Conservation (phyloP, 1,140 invertebrate genomes). For the Drosophila nikananu region DNA sequence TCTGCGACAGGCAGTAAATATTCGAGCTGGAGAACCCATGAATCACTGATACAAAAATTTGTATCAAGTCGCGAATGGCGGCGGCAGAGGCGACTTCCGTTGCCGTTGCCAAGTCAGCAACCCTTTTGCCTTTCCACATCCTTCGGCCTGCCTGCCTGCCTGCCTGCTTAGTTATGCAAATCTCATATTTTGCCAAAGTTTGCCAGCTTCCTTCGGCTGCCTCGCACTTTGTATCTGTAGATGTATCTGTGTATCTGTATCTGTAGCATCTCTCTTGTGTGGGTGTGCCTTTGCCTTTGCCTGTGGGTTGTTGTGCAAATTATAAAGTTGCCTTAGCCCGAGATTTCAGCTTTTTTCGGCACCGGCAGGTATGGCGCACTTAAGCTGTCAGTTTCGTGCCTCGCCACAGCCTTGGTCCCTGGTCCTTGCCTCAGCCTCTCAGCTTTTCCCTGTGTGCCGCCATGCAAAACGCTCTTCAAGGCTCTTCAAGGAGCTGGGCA, state of each 20-base stretch:
- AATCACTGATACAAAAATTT: constrained; percentile 43
- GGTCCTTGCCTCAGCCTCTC: neutral
- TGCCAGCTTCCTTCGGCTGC: constrained; percentile 17
- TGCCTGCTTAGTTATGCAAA: constrained; percentile 68
- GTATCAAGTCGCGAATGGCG: constrained; percentile 24
- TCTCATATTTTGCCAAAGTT: constrained; percentile 68
- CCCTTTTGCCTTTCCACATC: neutral
- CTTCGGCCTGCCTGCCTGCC: constrained; percentile 35
- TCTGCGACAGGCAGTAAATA: constrained; percentile 22
- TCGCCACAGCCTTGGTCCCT: neutral
- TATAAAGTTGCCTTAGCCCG: constrained; percentile 52
- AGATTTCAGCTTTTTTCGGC: constrained; percentile 4
- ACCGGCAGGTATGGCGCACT: constrained; percentile 7
- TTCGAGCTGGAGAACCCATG: constrained; percentile 10
- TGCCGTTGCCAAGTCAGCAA: constrained; percentile 11
- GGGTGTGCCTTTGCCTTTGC: neutral
- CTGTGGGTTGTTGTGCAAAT: constrained; percentile 37
- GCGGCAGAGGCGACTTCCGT: constrained; percentile 29
- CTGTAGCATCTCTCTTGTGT: constrained; percentile 5
- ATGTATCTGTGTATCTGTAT: constrained; percentile 1
- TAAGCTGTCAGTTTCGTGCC: constrained; percentile 10
- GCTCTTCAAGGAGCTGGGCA: neutral
- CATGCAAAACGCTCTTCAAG: constrained; percentile 11
- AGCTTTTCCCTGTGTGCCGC: neutral
- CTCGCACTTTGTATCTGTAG: constrained; percentile 11